A percentile compares a stretch with the other conserved stretches of the same genome.
These are phyloP conservation scores for Cladopsammia gracilis DNA, from an alignment of 64 coral and sea anemone genomes.

Conservation along the genomic window DNA sequence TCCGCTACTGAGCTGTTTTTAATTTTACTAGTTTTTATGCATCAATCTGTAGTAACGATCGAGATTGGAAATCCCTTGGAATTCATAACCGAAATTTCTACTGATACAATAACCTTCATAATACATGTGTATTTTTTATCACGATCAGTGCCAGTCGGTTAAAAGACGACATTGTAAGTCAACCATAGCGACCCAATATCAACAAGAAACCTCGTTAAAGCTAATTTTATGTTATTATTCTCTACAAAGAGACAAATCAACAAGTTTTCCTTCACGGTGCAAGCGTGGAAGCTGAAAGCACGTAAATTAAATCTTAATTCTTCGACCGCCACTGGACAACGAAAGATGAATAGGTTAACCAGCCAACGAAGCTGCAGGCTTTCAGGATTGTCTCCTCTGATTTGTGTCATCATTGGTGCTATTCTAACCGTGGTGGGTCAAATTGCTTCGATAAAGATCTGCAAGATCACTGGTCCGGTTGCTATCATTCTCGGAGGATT, in stretches of 20 bases:
- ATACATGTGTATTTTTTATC: neutral
- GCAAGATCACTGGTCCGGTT: constrained; percentile 2
- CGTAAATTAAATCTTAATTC: neutral
- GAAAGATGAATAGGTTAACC: neutral
- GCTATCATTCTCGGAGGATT: neutral
- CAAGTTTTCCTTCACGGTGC: neutral
- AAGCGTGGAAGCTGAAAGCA: neutral
- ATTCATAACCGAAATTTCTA: no score
- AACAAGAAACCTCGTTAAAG: neutral
- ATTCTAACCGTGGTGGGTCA: neutral
- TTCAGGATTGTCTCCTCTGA: neutral
- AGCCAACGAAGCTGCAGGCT: neutral
- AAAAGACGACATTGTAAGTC: neutral
- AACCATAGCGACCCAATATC: neutral
- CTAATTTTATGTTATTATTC: neutral
- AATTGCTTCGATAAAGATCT: neutral
- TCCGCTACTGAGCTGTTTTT: no score
- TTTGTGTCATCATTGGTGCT: neutral
- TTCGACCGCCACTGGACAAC: neutral
- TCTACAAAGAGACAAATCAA: neutral
- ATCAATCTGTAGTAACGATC: no score
- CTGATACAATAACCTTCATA: neutral
- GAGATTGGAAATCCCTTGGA: no score
- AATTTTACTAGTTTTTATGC: no score
- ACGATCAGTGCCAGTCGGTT: neutral